Evolutionary conservation across 1,140 invertebrate genomes (phyloP), one percentile per base, ranked within the genome.

Genomic region (Drosophila ercepeae): DNA sequence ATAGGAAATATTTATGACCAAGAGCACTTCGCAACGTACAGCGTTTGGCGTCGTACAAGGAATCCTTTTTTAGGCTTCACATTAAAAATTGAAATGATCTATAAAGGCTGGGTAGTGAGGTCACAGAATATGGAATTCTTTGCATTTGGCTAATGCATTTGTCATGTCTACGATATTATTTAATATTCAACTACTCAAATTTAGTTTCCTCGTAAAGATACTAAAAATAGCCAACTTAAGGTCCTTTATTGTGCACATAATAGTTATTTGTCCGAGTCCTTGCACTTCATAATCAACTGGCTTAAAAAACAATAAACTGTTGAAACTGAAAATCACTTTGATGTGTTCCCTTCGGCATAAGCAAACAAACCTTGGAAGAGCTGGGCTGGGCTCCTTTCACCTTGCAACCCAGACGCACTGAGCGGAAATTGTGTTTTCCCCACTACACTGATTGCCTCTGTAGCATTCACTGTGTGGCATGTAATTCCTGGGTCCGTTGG

Each of bases 1-100:
- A 64, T 64, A 16, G 63, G 25, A 57, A 48, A 69, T 57, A 69
- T 69, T 69, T 69, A 69, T 57, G 65, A 13, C 64, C 50, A 57
- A 48, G 44, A 57, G 23, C 50, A 54, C 60, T 45, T 29, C n/a
- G 42, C 16, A 21, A 14, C n/a, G 44, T 27, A 48, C 36, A 5
- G 14, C 8, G 13, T 36, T 23, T 29, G 14, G 29, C 11, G 29
- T 11, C 29, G 61, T 21, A 23, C 14, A 25, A n/a, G 16, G 7
- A 21, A 52, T 67, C 46, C 34, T 32, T 67, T 67, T 53, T 67
- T 53, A 45, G 64, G 7, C 16, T 39, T 16, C 36, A 34, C 39
- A 42, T 68, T 67, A 67, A 68, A 45, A 68, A 45, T 68, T 68
- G 27, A 67, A 67, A 25, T 27, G 48, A 53, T 67, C 48, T 52